A percentile compares a stretch with the other conserved stretches of the same genome.
Evolutionary conservation across 2,113 vertebrate species (phyloP).

Genomic region (Columbina picui): DNA sequence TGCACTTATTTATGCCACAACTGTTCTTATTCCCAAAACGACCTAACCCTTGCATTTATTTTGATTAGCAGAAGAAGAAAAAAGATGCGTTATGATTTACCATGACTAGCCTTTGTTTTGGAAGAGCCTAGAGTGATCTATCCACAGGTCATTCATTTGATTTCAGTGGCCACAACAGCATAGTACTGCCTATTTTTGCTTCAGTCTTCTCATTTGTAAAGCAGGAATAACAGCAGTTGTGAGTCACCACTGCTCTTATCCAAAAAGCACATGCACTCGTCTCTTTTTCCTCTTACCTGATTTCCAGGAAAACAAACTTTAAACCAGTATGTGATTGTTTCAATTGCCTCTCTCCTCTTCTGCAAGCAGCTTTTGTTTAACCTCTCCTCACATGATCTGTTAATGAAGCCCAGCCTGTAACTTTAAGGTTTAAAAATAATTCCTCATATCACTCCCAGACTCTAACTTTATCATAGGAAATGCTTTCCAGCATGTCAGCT

Average conservation of each 20-base stretch:
- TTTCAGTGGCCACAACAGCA: background rate
- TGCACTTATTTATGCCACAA: background rate
- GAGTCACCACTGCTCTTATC: background rate
- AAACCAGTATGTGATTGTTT: background rate
- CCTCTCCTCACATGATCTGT: slow-evolving; percentile 51
- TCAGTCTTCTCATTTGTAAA: background rate
- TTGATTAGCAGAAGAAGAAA: background rate
- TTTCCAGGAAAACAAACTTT: slow-evolving; percentile 30
- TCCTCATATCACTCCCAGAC: background rate
- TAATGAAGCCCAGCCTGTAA: slow-evolving; percentile 39
- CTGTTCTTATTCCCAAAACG: accelerated
- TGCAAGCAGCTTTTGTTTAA: slow-evolving; percentile 49
- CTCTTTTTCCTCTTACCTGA: background rate
- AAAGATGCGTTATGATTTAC: background rate
- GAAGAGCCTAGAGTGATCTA: background rate
- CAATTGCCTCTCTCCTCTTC: background rate
- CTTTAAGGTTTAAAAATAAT: slow-evolving; percentile 57
- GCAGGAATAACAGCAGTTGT: background rate
- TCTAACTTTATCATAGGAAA: slow-evolving; percentile 36
- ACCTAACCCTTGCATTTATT: background rate
- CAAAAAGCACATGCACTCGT: background rate
- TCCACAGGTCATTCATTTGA: background rate
- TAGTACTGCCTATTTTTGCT: background rate
- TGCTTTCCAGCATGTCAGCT: slow-evolving; percentile 37
- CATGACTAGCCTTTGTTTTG: background rate